Percentiles rank a stretch among this genome's conserved stretches.
Conservation (phyloP, 2,888 invertebrate species). For the Ophion ventricosus region DNA sequence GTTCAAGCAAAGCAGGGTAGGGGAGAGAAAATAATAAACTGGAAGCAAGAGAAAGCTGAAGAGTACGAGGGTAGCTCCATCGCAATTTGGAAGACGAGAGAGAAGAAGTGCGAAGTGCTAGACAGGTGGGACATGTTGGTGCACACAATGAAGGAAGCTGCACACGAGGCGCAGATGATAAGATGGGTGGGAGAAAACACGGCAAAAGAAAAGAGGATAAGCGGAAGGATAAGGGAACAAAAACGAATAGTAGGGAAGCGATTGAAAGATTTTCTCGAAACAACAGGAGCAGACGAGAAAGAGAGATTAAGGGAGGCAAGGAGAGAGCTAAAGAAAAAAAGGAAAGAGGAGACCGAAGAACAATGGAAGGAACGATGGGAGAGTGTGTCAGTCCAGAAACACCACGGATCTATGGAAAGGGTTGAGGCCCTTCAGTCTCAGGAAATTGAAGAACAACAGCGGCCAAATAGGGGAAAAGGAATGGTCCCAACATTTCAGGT, state of each 20-base stretch:
- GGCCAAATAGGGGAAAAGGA: conserved; percentile 5
- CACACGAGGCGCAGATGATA: conserved; percentile 16
- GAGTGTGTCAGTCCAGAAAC: conserved; percentile 20
- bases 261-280: too few relatives aligned
- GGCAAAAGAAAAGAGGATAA: too few relatives aligned
- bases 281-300: not conserved
- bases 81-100: too few relatives aligned
- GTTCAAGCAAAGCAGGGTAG: too few relatives aligned
- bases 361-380: conserved; percentile 13
- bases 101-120: too few relatives aligned
- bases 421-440: conserved; percentile 31
- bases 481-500: conserved; percentile 37
- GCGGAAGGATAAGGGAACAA: too few relatives aligned
- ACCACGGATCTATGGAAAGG: conserved; percentile 31
- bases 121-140: too few relatives aligned
- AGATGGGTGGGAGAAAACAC: not conserved
- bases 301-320: conserved; percentile 7
- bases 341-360: conserved; percentile 11
- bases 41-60: too few relatives aligned
- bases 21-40: too few relatives aligned
- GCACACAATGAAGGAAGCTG: not conserved
- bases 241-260: too few relatives aligned
- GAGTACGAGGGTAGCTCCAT: too few relatives aligned
- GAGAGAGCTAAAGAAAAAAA: too few relatives aligned
- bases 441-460: not conserved